Evolutionary conservation across 1,140 invertebrate genomes (phyloP).

Genomic region (Drosophila saltans): DNA sequence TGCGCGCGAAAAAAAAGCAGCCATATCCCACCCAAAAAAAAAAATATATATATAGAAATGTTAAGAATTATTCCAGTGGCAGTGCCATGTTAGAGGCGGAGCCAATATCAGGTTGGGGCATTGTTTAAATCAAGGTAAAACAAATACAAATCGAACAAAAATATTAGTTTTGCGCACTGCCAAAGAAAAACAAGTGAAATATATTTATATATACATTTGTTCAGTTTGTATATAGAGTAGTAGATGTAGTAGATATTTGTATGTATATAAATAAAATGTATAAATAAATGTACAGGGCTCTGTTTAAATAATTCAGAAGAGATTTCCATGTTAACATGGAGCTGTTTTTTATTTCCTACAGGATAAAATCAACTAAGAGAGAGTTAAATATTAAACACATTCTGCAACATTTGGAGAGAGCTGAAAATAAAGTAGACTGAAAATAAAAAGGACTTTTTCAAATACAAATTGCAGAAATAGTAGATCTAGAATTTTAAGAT

Average conservation of each 20-base stretch:
- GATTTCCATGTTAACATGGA: conserved; percentile 72
- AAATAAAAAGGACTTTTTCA: too few relatives aligned
- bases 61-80: conserved; percentile 29
- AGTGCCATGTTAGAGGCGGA: conserved; percentile 71
- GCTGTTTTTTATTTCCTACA: background rate
- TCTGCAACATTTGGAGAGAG: too few relatives aligned
- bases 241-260: background rate
- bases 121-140: conserved; percentile 75
- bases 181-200: conserved; percentile 35
- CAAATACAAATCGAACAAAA: conserved; percentile 78
- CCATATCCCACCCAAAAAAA: conserved; percentile 47
- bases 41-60: background rate
- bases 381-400: conserved; percentile 5
- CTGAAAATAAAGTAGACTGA: too few relatives aligned
- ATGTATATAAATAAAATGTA: background rate
- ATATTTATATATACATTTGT: conserved; percentile 6
- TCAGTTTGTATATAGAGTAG: background rate
- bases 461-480: too few relatives aligned
- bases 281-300: conserved; percentile 17
- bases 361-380: conserved; percentile 23
- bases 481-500: too few relatives aligned
- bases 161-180: conserved; percentile 61
- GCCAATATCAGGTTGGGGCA: conserved; percentile 29
- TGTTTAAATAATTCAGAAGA: conserved; percentile 76
- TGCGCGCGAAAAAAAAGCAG: conserved; percentile 54